Conservation (phyloP, 2,113 vertebrate genomes). For the Penelope pileata region DNA sequence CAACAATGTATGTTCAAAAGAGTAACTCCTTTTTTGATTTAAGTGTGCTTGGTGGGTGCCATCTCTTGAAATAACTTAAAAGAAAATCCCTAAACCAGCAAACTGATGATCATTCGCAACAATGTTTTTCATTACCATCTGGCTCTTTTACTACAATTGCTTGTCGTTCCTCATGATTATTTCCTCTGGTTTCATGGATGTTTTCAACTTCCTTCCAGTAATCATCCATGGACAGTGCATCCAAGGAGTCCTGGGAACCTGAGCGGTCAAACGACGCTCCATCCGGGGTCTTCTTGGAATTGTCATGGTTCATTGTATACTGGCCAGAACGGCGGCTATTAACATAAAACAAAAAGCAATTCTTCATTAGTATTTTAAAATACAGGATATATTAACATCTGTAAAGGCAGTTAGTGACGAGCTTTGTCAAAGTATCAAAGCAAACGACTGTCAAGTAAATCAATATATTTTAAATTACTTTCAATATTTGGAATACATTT, state of each 20-base stretch:
- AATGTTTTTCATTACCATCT: conserved; percentile 82
- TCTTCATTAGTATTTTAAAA: not conserved
- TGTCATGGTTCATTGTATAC: conserved; percentile 81
- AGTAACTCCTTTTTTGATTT: not conserved
- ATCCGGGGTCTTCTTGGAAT: conserved; percentile 48
- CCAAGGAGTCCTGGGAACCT: conserved; percentile 92
- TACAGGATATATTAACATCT: not conserved
- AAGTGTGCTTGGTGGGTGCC: not conserved
- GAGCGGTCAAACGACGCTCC: conserved; percentile 75
- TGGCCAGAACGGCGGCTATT: conserved; percentile 80
- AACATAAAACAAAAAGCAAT: not conserved
- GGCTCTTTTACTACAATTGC: conserved; percentile 88
- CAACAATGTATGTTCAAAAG: not conserved
- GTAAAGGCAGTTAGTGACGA: not conserved
- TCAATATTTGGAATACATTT: not conserved
- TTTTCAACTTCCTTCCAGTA: conserved; percentile 94
- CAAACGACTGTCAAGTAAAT: not conserved
- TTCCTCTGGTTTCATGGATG: conserved; percentile 83
- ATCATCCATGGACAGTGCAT: conserved; percentile 89
- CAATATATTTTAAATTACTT: not conserved
- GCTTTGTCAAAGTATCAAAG: not conserved
- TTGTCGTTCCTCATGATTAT: conserved; percentile 80
- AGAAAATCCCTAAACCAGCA: not conserved
- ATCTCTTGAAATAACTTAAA: not conserved
- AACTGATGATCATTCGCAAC: not conserved